phyloP scores from a whole-genome alignment of 1,140 invertebrate species.

The Condylostylus longicornis region DNA sequence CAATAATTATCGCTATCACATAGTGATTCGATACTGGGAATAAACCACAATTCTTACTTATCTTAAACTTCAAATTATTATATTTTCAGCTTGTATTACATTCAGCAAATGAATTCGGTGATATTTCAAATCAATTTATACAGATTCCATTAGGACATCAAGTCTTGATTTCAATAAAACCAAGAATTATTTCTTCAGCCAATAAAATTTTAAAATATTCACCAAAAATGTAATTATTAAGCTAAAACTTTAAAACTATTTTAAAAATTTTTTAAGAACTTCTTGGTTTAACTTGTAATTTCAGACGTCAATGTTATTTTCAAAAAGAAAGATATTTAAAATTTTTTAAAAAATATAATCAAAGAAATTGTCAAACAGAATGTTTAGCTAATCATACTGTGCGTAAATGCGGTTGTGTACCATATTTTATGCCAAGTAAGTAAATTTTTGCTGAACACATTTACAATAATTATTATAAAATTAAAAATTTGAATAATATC shows the following conservation, averaged over 20 bases:
- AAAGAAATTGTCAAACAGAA: conserved; percentile 59
- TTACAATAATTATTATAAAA: conserved; percentile 8
- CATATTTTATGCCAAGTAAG: conserved; percentile 52
- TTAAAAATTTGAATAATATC: not conserved
- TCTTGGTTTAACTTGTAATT: no score
- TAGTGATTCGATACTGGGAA: no score
- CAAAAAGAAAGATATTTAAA: conserved; percentile 41
- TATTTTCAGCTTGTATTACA: conserved; percentile 35
- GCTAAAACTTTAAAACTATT: no score
- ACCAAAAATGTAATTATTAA: no score
- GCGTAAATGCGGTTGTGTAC: conserved; percentile 46
- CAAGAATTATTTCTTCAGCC: conserved; percentile 47
- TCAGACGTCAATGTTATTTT: conserved; percentile 46
- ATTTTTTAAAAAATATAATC: conserved; percentile 54
- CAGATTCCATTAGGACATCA: conserved; percentile 35
- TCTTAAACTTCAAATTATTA: not conserved
- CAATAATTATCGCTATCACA: no score
- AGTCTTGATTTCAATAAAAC: conserved; percentile 42
- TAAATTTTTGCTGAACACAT: not conserved
- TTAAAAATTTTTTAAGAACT: no score
- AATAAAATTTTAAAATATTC: no score
- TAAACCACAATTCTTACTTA: no score
- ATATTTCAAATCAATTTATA: conserved; percentile 42
- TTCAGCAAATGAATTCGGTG: conserved; percentile 42
- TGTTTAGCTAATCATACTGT: conserved; percentile 58